Evolutionary conservation across 1,140 invertebrate genomes (phyloP).

Genomic region (Matsumurasca onukii): DNA sequence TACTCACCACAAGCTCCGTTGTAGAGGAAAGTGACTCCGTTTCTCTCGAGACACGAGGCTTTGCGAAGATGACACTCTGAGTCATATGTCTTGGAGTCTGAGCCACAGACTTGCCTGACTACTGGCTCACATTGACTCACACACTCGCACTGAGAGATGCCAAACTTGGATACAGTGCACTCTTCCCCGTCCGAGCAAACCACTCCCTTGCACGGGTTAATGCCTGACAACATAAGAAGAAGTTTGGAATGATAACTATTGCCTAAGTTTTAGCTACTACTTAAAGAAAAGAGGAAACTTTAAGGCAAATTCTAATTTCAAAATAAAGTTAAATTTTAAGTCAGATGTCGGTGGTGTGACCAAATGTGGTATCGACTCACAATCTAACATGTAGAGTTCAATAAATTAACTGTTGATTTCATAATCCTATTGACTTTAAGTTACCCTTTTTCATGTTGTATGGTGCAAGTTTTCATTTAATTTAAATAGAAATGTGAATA

Average conservation of each 20-base stretch:
- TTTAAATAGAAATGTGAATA: too few species aligned
- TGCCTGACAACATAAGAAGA: constrained; percentile 55
- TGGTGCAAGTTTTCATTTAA: too few species aligned
- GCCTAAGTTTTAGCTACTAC: too few species aligned
- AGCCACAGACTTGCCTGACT: constrained; percentile 67
- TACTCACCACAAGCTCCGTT: constrained; percentile 70
- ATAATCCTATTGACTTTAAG: too few species aligned
- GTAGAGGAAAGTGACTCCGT: constrained; percentile 68
- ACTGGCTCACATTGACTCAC: constrained; percentile 75
- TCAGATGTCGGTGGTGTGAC: too few species aligned
- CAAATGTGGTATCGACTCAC: too few species aligned
- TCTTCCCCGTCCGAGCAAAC: constrained; percentile 72
- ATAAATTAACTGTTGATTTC: too few species aligned
- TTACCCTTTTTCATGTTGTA: too few species aligned
- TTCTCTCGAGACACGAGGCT: constrained; percentile 69
- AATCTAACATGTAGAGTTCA: too few species aligned
- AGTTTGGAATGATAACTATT: background rate
- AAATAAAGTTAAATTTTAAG: too few species aligned
- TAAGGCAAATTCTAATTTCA: too few species aligned
- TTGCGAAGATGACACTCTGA: constrained; percentile 66
- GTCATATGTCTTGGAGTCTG: constrained; percentile 66
- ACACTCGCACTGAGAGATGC: constrained; percentile 80
- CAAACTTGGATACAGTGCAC: constrained; percentile 80
- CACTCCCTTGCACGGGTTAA: constrained; percentile 77
- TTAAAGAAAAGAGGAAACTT: too few species aligned